Evolutionary conservation across 2,797 vertebrate species (phyloP), one percentile per base, ranked within the genome.

Genomic region (Molossus alvarezi): DNA sequence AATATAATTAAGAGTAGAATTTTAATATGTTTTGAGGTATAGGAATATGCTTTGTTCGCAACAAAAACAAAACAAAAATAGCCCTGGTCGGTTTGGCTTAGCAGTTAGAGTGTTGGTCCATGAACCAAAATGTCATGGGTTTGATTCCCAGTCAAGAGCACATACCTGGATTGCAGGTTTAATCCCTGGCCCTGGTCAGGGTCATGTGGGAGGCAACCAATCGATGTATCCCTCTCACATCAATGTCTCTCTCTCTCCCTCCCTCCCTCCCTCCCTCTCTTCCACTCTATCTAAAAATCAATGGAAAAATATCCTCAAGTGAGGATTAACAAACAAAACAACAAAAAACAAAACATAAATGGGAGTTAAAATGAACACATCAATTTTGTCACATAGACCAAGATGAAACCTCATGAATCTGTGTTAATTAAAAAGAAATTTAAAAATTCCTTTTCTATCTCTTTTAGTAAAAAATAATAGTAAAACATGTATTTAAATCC

Each of bases 351-450:
- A 91, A 91, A 12, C 15, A 45, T 0, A 20, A 48, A 37, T 45
- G n/a, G 37, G 37, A 41, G 8, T 41, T 69, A 55, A 73, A 67
- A n/a, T 58, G 51, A 23, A 73, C 17, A 86, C 3, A 64, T 53
- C n/a, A 72, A 45, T 90, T 88, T 95, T 88, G 15, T 88, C 15
- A 48, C 1, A 86, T 73, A 79, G 57, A 41, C 10, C 33, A 82
- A 88, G 65, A 75, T 37, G 45, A 97, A 96, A 90, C 5, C 12
- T 58, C 41, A 88, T 12, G 23, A 94, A 69, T 86, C 23, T 76
- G 21, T 14, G 2, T 51, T 86, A 79, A 86, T 53, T 87, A 65
- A 51, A 79, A 57, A 48, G 9, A 64, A n/a, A n/a, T 48, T 81
- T 27, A 11, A 45, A 45, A 62, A 64, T 64, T 45, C 27, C 27